phyloP scores from a whole-genome alignment of 1,140 invertebrate species.

The Oryzaephilus surinamensis region DNA sequence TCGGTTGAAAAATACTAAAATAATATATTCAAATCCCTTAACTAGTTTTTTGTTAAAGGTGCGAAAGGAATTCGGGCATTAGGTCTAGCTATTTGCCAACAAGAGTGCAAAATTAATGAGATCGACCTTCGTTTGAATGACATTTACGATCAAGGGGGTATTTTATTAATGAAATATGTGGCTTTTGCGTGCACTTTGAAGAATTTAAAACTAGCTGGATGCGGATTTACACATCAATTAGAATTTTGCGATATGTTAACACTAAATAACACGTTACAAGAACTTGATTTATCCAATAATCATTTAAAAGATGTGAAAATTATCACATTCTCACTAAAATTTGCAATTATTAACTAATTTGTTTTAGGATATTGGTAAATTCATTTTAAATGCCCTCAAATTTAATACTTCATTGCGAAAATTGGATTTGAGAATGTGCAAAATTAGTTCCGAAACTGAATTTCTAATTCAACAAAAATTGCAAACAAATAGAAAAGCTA shows the following conservation, averaged over 20 bases:
- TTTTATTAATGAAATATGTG: constrained; percentile 8
- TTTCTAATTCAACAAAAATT: constrained; percentile 11
- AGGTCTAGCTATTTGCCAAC: constrained; percentile 5
- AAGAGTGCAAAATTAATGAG: neutral
- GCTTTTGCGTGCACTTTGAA: no score
- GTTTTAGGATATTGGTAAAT: constrained; percentile 15
- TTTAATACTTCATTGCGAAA: constrained; percentile 12
- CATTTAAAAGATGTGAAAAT: no score
- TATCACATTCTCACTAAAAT: no score
- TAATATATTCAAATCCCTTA: no score
- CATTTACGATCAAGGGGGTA: constrained; percentile 6
- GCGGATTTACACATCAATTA: no score
- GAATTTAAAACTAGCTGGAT: no score
- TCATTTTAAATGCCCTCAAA: constrained; percentile 10
- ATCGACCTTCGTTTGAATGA: constrained; percentile 9
- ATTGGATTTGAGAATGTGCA: constrained; percentile 19
- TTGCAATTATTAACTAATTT: no score
- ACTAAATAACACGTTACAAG: no score
- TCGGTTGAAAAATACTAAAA: no score
- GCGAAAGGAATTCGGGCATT: constrained; percentile 10
- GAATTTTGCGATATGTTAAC: no score
- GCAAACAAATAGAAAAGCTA: neutral
- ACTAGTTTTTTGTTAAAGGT: no score
- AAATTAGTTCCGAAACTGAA: constrained; percentile 8
- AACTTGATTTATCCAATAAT: no score